Conservation (phyloP, 2,797 vertebrate species). For the Anableps anableps region DNA sequence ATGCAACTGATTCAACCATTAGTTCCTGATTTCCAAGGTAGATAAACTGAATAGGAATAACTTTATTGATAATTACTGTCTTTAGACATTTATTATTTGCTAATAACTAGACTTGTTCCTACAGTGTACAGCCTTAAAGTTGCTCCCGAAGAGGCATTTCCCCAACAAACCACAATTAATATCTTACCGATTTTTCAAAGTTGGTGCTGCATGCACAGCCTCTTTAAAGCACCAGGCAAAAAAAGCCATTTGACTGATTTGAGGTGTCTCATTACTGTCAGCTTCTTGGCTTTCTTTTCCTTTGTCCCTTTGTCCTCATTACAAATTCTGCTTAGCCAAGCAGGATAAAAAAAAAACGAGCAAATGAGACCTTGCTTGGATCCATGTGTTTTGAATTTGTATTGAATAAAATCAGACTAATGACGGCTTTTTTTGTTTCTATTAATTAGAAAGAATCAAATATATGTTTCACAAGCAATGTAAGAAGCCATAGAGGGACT, state of each 20-base stretch:
- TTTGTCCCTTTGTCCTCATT: conserved; percentile 26
- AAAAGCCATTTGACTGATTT: conserved; percentile 16
- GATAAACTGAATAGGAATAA: background rate
- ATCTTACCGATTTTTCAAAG: background rate
- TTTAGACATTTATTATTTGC: background rate
- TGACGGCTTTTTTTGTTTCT: conserved; percentile 19
- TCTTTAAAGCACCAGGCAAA: conserved; percentile 1
- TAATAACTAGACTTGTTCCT: background rate
- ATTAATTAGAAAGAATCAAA: conserved; percentile 40
- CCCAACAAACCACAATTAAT: background rate
- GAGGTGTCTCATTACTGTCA: conserved; percentile 14
- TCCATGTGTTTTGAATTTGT: conserved; percentile 24
- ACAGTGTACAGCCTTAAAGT: background rate
- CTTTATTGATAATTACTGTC: background rate
- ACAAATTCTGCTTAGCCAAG: conserved; percentile 38
- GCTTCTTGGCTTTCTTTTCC: background rate
- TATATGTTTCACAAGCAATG: conserved; percentile 8
- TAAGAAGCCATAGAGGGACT: conserved; percentile 10
- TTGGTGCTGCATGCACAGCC: background rate
- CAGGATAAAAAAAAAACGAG: conserved; percentile 14
- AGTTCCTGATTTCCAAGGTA: too few relatives aligned
- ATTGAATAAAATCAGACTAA: conserved; percentile 29
- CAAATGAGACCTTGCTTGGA: conserved; percentile 30
- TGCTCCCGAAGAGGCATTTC: background rate
- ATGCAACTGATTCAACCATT: background rate